These are phyloP conservation scores for Balaenoptera acutorostrata DNA, from an alignment of 2,113 vertebrate genomes.

Conservation along the genomic window DNA sequence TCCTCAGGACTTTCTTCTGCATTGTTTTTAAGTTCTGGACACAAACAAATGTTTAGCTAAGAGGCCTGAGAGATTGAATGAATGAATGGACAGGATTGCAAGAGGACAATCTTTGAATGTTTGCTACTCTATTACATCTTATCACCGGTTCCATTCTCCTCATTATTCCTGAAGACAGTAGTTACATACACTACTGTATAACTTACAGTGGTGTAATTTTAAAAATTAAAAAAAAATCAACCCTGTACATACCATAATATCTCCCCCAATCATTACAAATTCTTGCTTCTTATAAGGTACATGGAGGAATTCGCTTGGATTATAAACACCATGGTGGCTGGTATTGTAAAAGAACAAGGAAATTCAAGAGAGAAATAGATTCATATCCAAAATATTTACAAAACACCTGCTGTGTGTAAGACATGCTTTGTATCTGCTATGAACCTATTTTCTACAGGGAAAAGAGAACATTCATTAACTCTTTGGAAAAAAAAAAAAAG, in stretches of 20 bases:
- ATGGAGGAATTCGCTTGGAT: neutral
- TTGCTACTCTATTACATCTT: neutral
- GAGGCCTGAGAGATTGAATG: rapidly evolving
- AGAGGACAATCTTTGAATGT: neutral
- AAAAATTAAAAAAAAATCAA: neutral
- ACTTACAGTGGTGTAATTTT: neutral
- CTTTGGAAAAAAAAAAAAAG: too few species aligned
- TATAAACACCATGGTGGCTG: neutral
- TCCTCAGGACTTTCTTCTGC: neutral
- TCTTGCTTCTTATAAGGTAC: neutral
- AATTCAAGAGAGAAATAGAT: neutral
- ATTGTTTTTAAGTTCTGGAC: neutral
- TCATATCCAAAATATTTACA: neutral
- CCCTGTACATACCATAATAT: neutral
- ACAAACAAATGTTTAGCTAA: neutral
- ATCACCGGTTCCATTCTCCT: neutral
- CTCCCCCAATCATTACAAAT: neutral
- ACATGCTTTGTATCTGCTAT: neutral
- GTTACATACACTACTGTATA: neutral
- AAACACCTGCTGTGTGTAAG: neutral
- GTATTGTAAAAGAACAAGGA: neutral
- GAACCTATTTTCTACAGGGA: neutral
- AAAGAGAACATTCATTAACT: neutral
- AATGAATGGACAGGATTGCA: neutral
- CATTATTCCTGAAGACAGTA: neutral